These are phyloP conservation scores for Epizoanthus rinbou DNA, from an alignment of 92 coral and sea anemone species.

Conservation along the genomic window DNA sequence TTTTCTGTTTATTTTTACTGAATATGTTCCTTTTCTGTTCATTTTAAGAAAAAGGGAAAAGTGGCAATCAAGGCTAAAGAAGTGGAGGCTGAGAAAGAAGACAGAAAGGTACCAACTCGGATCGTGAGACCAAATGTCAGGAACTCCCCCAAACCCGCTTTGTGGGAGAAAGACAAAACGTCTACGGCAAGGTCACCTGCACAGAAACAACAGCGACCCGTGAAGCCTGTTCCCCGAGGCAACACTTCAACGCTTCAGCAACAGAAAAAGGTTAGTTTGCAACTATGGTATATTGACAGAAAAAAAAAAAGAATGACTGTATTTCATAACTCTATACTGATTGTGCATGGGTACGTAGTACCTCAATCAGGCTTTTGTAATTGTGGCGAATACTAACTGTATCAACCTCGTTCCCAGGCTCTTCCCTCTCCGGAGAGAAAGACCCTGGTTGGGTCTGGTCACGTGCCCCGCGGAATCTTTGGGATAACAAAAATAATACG, in stretches of 20 bases:
- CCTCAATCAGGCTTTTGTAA: no score
- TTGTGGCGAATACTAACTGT: no score
- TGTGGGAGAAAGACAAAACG: conserved; percentile 61
- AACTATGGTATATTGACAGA: no score
- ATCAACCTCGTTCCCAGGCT: no score
- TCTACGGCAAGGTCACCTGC: conserved; percentile 33
- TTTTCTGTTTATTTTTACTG: no score
- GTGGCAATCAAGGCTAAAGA: neutral
- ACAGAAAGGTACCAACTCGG: conserved; percentile 69
- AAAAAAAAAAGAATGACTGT: no score
- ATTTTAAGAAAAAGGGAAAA: conserved; percentile 29
- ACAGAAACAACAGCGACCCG: conserved; percentile 38
- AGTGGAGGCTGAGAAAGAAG: conserved; percentile 37
- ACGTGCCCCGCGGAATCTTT: no score
- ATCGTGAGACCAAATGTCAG: conserved; percentile 82
- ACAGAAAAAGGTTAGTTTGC: conserved; percentile 75
- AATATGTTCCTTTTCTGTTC: neutral
- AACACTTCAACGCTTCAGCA: conserved; percentile 61
- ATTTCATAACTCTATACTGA: no score
- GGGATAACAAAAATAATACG: no score
- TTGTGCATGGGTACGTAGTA: no score
- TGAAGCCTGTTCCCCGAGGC: conserved; percentile 76
- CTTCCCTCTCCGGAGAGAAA: no score
- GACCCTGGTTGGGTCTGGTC: no score
- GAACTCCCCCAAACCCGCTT: conserved; percentile 85